Conservation (phyloP, 1,140 invertebrate species). For the Choristoneura fumiferana region DNA sequence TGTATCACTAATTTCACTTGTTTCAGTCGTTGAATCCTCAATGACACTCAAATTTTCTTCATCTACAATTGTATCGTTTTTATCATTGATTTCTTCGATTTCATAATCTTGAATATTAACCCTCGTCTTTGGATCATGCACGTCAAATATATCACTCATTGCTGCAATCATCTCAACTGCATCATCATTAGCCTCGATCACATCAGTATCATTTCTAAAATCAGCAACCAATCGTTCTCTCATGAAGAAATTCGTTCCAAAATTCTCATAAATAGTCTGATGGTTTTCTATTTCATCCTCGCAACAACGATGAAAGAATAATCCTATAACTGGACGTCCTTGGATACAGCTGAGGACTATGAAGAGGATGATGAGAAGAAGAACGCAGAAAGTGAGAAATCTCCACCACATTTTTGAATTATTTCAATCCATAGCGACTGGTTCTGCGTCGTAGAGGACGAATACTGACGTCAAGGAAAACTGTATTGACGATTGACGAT, state of each 20-base stretch:
- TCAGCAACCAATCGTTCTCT: conserved; percentile 50
- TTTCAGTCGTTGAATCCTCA: neutral
- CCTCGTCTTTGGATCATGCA: conserved; percentile 27
- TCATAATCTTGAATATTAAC: conserved; percentile 5
- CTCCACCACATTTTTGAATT: conserved; percentile 59
- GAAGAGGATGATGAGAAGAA: conserved; percentile 51
- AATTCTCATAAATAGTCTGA: conserved; percentile 52
- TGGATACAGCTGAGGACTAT: conserved; percentile 54
- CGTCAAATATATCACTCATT: conserved; percentile 25
- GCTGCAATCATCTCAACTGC: conserved; percentile 22
- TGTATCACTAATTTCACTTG: neutral
- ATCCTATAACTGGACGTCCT: conserved; percentile 46
- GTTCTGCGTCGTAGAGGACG: neutral
- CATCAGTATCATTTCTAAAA: conserved; percentile 31
- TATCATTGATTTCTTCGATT: neutral
- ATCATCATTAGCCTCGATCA: conserved; percentile 19
- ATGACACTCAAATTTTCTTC: neutral
- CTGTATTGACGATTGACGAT: no score
- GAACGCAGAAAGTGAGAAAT: conserved; percentile 59
- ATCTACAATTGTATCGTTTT: neutral
- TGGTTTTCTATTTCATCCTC: conserved; percentile 60
- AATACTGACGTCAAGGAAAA: conserved; percentile 22
- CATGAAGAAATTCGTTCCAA: conserved; percentile 47
- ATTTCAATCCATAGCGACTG: conserved; percentile 6
- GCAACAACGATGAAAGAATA: conserved; percentile 61